phyloP scores from a whole-genome alignment of 2,113 vertebrate species.

The Erythrocercus mccallii region DNA sequence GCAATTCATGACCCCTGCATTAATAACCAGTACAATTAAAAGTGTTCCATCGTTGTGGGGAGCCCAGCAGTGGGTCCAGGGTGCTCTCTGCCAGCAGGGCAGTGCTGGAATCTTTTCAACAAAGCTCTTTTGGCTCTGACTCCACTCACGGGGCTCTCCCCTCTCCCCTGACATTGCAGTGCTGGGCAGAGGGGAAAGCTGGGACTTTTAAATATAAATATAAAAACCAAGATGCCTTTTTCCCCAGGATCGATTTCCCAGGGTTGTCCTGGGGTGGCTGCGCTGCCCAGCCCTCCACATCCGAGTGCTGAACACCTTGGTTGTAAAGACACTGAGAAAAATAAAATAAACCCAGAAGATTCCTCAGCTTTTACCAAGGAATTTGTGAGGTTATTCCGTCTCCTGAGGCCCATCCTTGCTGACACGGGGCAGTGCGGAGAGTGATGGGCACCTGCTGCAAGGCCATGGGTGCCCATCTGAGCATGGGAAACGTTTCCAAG shows the following conservation, averaged over 20 bases:
- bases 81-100: background rate
- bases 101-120: background rate
- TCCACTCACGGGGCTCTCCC: accelerated
- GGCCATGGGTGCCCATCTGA: slow-evolving; percentile 72
- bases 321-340: accelerated
- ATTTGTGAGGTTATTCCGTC: background rate
- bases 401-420: background rate
- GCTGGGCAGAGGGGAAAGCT: background rate
- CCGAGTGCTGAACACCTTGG: background rate
- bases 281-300: background rate
- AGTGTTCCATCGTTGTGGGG: background rate
- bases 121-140: background rate
- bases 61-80: accelerated
- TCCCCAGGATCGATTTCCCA: background rate
- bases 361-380: background rate
- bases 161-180: background rate
- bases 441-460: background rate
- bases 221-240: background rate
- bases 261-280: background rate
- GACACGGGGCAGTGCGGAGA: background rate
- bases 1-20: background rate
- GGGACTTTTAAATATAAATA: background rate
- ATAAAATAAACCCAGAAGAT: background rate
- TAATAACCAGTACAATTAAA: background rate
- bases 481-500: slow-evolving; percentile 70